These are phyloP conservation scores for Sebastes steindachneri DNA, from an alignment of 2,797 vertebrate species.

Conservation along the genomic window DNA sequence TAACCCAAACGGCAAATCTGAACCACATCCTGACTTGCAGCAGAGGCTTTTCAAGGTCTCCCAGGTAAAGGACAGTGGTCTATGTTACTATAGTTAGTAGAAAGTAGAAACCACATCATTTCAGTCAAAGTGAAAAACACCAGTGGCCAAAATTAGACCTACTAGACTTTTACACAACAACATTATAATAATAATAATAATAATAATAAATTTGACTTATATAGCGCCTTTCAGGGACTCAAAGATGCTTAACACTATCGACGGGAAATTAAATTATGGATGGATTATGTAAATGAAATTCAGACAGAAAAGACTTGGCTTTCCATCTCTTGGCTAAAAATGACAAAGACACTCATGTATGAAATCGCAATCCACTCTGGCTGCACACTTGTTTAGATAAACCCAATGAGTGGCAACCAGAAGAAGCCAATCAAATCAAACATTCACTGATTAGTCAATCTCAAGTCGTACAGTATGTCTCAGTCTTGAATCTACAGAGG, in stretches of 20 bases:
- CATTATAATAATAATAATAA: no score
- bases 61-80: neutral
- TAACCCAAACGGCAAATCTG: fast-evolving
- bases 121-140: neutral
- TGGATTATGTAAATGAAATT: conserved; percentile 46
- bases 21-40: neutral
- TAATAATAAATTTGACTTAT: no score
- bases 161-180: conserved; percentile 12
- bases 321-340: conserved; percentile 13
- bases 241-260: no score
- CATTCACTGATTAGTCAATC: conserved; percentile 33
- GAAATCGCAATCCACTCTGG: conserved; percentile 36
- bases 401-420: conserved; percentile 8
- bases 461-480: neutral
- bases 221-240: no score
- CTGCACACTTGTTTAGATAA: conserved; percentile 37
- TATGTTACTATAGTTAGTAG: neutral
- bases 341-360: conserved; percentile 21
- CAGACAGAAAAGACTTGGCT: conserved; percentile 9
- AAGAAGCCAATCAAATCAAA: conserved; percentile 56
- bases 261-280: no score
- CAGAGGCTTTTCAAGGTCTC: neutral
- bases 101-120: neutral
- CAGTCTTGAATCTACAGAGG: conserved; percentile 7
- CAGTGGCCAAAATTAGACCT: neutral